Conservation (phyloP, 2,797 vertebrate species). For the Tenualosa ilisha region DNA sequence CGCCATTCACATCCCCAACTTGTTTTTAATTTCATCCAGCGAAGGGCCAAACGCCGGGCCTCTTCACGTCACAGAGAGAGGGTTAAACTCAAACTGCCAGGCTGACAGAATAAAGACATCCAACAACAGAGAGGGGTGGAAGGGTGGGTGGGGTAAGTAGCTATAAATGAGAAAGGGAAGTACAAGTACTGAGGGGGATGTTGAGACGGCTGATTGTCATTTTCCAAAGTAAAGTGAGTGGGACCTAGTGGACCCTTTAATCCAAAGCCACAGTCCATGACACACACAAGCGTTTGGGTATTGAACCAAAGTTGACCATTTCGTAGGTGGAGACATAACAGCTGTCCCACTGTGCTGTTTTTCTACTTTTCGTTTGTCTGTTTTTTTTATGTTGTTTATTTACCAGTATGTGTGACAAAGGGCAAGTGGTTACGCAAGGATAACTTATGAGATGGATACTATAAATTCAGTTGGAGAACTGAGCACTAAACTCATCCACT, state of each 20-base stretch:
- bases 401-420: neutral
- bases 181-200: neutral
- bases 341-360: too few species aligned
- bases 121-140: conserved; percentile 56
- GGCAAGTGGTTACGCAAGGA: too few species aligned
- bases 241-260: too few species aligned
- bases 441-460: neutral
- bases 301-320: too few species aligned
- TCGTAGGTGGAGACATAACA: too few species aligned
- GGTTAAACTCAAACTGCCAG: conserved; percentile 85
- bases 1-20: conserved; percentile 89
- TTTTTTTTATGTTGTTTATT: neutral
- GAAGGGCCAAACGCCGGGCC: conserved; percentile 91
- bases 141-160: neutral
- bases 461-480: neutral
- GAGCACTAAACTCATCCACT: neutral
- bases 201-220: neutral
- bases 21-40: conserved; percentile 94
- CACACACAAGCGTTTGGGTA: too few species aligned
- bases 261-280: too few species aligned
- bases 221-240: too few species aligned
- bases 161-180: neutral
- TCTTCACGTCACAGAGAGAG: conserved; percentile 90
- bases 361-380: neutral
- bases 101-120: conserved; percentile 71